Conservation (phyloP, 2,888 invertebrate genomes). For the Ethmia dodecea region DNA sequence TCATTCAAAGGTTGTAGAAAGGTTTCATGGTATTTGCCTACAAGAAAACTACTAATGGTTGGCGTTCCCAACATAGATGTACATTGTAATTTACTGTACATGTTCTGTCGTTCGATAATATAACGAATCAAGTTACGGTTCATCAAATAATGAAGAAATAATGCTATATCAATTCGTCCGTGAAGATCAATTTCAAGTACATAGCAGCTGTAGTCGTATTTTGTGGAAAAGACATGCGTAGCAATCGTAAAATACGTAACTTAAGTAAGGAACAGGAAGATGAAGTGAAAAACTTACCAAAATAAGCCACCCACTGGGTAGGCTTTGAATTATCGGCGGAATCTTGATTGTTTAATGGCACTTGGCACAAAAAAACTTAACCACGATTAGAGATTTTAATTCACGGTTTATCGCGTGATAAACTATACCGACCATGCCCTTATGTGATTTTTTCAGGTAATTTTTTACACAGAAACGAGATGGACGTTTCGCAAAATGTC, state of each 20-base stretch:
- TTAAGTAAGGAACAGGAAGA: slow-evolving; percentile 17
- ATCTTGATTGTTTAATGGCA: slow-evolving; percentile 85
- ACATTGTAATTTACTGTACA: not conserved
- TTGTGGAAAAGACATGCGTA: not conserved
- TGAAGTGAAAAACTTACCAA: slow-evolving; percentile 70
- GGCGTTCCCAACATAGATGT: too few species aligned
- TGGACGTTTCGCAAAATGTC: slow-evolving; percentile 63
- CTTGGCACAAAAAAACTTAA: slow-evolving; percentile 75
- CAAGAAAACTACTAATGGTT: too few species aligned
- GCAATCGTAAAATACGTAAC: slow-evolving; percentile 6
- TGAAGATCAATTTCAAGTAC: slow-evolving; percentile 4
- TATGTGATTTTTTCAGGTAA: slow-evolving; percentile 48
- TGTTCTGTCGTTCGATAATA: not conserved
- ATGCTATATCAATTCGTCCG: slow-evolving; percentile 10
- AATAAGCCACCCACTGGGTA: slow-evolving; percentile 89
- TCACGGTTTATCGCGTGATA: slow-evolving; percentile 58
- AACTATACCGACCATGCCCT: slow-evolving; percentile 73
- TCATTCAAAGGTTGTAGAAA: too few species aligned
- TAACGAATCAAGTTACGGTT: not conserved
- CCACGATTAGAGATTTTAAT: slow-evolving; percentile 62
- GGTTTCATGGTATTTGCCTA: too few species aligned
- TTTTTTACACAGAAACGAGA: slow-evolving; percentile 54
- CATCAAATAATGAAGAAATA: too few species aligned
- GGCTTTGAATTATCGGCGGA: slow-evolving; percentile 88
- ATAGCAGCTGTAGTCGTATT: not conserved